Evolutionary conservation across 2,113 vertebrate genomes (phyloP).

Genomic region (Ageneiosus marmoratus): DNA sequence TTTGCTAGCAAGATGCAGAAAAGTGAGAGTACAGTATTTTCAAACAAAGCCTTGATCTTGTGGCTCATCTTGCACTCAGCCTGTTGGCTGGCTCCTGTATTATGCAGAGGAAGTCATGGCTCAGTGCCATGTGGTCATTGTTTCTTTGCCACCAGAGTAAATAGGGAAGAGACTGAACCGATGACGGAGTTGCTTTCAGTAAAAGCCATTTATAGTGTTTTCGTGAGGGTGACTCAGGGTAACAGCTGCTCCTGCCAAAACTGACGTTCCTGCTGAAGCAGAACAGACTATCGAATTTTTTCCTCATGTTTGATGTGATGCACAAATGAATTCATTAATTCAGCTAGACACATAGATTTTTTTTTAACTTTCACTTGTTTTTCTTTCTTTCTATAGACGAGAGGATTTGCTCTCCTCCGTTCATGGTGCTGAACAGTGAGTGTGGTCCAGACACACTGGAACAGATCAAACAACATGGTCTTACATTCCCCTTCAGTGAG

Average conservation of each 20-base stretch:
- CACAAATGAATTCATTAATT: neutral
- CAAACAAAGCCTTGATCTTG: conserved; percentile 41
- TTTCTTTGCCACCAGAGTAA: conserved; percentile 25
- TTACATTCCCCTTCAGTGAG: conserved; percentile 95
- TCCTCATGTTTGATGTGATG: neutral
- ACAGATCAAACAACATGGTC: conserved; percentile 87
- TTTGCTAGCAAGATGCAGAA: conserved; percentile 21
- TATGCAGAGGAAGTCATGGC: conserved; percentile 22
- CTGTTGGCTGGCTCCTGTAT: conserved; percentile 32
- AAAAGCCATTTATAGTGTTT: neutral
- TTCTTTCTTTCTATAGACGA: conserved; percentile 74
- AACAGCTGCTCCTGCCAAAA: conserved; percentile 7
- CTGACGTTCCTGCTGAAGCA: neutral
- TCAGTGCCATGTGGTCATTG: conserved; percentile 38
- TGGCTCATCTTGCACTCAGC: conserved; percentile 20
- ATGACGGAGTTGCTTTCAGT: conserved; percentile 33
- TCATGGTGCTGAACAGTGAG: conserved; percentile 92
- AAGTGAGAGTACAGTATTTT: conserved; percentile 43
- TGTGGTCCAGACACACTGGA: conserved; percentile 87
- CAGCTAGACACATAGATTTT: neutral
- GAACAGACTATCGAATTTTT: neutral
- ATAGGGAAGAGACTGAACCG: conserved; percentile 25
- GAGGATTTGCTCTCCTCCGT: conserved; percentile 95
- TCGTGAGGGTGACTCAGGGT: conserved; percentile 4
- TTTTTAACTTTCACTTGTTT: neutral